Evolutionary conservation across 2,797 vertebrate species (phyloP).

Genomic region (Xenops minutus): DNA sequence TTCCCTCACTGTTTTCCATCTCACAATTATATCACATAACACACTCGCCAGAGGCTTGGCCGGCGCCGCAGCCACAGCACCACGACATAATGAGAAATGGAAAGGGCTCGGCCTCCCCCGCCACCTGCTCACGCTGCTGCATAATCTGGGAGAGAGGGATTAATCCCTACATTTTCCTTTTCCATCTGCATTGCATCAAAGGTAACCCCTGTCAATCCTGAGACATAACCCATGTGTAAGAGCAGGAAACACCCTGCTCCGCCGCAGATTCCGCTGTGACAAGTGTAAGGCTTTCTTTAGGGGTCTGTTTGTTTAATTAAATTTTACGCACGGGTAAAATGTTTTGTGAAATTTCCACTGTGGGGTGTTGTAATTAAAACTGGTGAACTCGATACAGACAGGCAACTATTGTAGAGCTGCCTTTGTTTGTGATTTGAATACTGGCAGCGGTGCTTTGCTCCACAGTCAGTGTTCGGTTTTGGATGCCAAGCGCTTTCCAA

Average conservation of each 20-base stretch:
- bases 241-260: background rate
- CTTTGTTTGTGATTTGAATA: background rate
- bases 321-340: background rate
- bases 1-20: constrained; percentile 6
- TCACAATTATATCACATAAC: constrained; percentile 14
- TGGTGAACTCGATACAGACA: background rate
- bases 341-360: constrained; percentile 1
- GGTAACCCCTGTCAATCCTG: background rate
- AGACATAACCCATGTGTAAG: background rate
- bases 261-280: background rate
- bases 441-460: background rate
- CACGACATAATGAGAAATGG: background rate
- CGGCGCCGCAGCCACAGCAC: background rate
- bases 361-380: constrained; percentile 28
- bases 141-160: background rate
- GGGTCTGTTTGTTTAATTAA: background rate
- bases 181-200: constrained; percentile 45
- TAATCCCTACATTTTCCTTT: constrained; percentile 19
- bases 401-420: background rate
- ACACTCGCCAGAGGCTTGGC: background rate
- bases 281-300: background rate
- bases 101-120: background rate
- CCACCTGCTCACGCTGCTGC: constrained; percentile 61
- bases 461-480: background rate
- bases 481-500: background rate